Percentiles rank a stretch among this genome's conserved stretches.
Conservation (phyloP, 2,113 vertebrate species). For the Diphyllodes magnificus region DNA sequence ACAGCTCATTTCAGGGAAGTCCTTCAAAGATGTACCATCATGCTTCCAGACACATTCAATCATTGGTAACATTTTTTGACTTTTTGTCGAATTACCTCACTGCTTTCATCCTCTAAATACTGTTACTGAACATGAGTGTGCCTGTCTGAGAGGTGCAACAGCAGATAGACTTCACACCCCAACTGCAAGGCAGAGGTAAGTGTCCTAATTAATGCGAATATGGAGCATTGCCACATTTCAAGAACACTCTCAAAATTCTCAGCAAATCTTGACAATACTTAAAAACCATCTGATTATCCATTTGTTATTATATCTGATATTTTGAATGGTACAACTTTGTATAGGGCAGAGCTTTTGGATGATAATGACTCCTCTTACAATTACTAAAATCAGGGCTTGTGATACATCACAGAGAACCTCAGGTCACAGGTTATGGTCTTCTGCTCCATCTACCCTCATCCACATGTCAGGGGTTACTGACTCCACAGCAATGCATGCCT, state of each 20-base stretch:
- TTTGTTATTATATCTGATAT: background rate
- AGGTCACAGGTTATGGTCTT: background rate
- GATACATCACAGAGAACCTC: background rate
- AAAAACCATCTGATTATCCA: background rate
- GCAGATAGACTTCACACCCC: background rate
- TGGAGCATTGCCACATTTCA: background rate
- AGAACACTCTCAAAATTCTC: background rate
- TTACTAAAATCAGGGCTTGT: background rate
- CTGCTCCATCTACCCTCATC: background rate
- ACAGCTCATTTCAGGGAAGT: background rate
- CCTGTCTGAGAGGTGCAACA: background rate
- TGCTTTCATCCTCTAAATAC: background rate
- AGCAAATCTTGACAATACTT: background rate
- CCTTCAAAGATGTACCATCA: background rate
- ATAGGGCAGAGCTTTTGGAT: background rate
- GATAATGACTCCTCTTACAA: background rate
- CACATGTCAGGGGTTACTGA: background rate
- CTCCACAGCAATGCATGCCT: background rate
- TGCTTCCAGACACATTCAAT: background rate
- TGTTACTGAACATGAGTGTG: background rate
- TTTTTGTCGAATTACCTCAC: background rate
- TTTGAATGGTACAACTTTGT: background rate
- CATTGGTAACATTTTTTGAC: background rate
- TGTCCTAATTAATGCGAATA: background rate
- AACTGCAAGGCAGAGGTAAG: background rate